Conservation (phyloP, 2,113 vertebrate species). For the Lates calcarifer region DNA sequence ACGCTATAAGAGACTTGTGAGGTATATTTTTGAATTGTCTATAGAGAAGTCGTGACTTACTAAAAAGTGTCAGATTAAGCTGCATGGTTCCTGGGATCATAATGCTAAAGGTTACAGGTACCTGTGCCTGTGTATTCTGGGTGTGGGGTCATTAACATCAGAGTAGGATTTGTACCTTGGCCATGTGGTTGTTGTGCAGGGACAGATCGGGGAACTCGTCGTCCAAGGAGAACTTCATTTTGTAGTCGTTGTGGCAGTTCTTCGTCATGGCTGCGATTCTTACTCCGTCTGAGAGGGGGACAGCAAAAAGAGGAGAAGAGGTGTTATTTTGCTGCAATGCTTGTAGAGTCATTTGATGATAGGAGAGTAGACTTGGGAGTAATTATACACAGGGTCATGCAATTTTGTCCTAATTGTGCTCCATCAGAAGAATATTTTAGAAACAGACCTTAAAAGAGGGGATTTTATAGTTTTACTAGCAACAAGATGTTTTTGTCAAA, state of each 20-base stretch:
- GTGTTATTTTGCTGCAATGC: neutral
- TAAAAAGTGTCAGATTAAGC: no score
- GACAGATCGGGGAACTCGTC: slow-evolving; percentile 92
- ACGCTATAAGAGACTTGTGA: neutral
- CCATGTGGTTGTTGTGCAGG: slow-evolving; percentile 95
- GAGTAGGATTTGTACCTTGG: slow-evolving; percentile 82
- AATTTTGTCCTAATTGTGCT: neutral
- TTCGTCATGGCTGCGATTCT: slow-evolving; percentile 88
- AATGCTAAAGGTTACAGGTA: neutral
- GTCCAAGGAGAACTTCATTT: slow-evolving; percentile 88
- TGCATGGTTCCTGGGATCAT: no score
- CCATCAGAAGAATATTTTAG: neutral
- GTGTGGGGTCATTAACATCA: neutral
- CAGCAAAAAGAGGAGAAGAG: neutral
- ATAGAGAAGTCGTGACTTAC: neutral
- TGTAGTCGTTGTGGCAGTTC: slow-evolving; percentile 92
- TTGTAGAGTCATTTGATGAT: no score
- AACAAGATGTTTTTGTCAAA: neutral
- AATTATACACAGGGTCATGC: neutral
- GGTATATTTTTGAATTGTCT: neutral
- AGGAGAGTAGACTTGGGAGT: no score
- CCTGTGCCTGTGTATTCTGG: neutral
- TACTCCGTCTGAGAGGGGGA: slow-evolving; percentile 68
- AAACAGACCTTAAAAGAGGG: neutral
- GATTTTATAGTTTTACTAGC: neutral